Evolutionary conservation across 1,140 invertebrate genomes (phyloP), one percentile per base, ranked within the genome.

Genomic region (Scaptomyza pallida): DNA sequence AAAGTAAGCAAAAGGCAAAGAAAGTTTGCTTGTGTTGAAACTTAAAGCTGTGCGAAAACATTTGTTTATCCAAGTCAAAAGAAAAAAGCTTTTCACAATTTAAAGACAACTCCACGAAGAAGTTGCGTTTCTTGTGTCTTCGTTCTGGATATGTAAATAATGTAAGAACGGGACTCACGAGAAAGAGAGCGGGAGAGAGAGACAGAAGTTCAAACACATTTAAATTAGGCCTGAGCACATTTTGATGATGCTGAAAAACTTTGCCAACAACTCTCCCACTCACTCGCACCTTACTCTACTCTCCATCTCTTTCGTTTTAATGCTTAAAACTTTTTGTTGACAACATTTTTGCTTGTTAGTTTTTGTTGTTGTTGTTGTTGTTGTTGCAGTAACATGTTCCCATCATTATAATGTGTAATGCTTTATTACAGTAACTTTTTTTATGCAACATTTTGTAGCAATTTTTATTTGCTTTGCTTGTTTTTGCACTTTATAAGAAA

Each of bases 181-280:
- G 21, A 23, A 2, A 23, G 5, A 26, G 5, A 26, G 26, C 8
- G 26, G 9, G 8, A 30, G 5, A 30, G 8, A 30, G 26, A 30
- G 26, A 68, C 41, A 65, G 62, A 77, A 77, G 75, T 77, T 77
- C 72, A 77, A 77, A 77, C 75, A 75, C 72, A 77, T 77, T 77
- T 75, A 77, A 77, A 77, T 77, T 77, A 77, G 72, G 75, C 75
- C 75, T 77, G 72, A 77, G 72, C 75, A 67, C 72, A 77, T 71
- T 77, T 77, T 77, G 72, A 77, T 77, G 75, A 77, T 75, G 72
- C 45, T 75, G 56, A 50, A 71, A n/a, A 77, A 77, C 43, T 51
- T 77, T 73, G 44, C 23, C 33, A 17, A 43, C 55, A 55, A 15
- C 16, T 62, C 37, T 30, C 40, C 19, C 40, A 26, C 26, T 26